Evolutionary conservation across 2,113 vertebrate species (phyloP).

Genomic region (Muscicapa adusta): DNA sequence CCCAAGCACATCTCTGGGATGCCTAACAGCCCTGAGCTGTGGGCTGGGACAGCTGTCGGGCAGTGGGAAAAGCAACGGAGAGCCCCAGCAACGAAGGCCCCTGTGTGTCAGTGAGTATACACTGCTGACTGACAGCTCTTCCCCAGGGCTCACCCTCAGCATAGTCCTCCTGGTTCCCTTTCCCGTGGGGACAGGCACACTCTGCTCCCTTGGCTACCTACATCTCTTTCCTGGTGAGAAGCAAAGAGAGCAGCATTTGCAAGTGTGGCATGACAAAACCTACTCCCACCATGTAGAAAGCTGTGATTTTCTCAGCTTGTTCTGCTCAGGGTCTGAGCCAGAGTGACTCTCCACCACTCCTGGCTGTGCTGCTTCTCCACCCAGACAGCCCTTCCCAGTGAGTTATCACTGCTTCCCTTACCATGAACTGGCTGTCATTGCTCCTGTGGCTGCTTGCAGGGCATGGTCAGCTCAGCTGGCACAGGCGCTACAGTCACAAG

Average conservation of each 20-base stretch:
- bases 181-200: neutral
- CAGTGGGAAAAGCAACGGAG: neutral
- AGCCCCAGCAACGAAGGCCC: neutral
- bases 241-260: neutral
- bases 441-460: rapidly evolving
- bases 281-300: neutral
- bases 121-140: neutral
- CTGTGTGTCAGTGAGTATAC: neutral
- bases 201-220: neutral
- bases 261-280: neutral
- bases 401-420: neutral
- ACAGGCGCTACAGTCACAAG: neutral
- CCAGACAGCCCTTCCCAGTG: neutral
- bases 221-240: neutral
- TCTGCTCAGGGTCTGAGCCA: neutral
- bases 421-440: neutral
- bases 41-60: neutral
- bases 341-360: rapidly evolving
- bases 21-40: neutral
- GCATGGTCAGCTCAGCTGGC: neutral
- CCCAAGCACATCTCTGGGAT: neutral
- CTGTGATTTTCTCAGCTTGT: neutral
- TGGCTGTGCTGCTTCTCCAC: neutral
- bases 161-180: neutral
- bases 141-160: neutral